Evolutionary conservation across 2,113 vertebrate genomes (phyloP).

Genomic region (Aldabrachelys gigantea): DNA sequence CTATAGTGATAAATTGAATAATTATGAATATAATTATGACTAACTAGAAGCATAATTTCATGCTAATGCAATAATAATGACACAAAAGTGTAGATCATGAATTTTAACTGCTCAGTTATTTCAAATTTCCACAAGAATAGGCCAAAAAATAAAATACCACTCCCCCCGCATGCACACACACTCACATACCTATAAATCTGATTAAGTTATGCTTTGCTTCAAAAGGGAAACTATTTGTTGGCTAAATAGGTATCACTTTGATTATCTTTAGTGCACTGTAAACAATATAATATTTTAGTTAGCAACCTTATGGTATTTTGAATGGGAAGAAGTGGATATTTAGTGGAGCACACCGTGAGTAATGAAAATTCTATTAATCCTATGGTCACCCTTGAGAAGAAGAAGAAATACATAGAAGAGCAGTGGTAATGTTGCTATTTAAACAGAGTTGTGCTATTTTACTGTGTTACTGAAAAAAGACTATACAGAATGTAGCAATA

Average conservation of each 20-base stretch:
- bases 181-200: not conserved
- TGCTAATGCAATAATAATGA: slow-evolving; percentile 87
- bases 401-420: not conserved
- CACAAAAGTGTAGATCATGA: slow-evolving; percentile 84
- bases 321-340: not conserved
- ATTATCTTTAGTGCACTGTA: slow-evolving; percentile 17
- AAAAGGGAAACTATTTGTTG: not conserved
- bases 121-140: slow-evolving; percentile 72
- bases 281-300: slow-evolving; percentile 17
- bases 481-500: not conserved
- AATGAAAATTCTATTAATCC: not conserved
- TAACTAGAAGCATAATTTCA: slow-evolving; percentile 85
- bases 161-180: no score
- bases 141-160: not conserved
- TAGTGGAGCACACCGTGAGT: not conserved
- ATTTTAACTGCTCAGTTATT: slow-evolving; percentile 84
- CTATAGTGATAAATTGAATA: slow-evolving; percentile 86
- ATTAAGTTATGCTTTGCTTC: slow-evolving; percentile 28
- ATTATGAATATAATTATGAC: slow-evolving; percentile 85
- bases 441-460: not conserved
- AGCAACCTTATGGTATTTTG: not conserved
- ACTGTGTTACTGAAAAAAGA: not conserved
- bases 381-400: not conserved
- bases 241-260: slow-evolving; percentile 1
- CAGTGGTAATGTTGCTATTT: not conserved